phyloP scores from a whole-genome alignment of 2,888 invertebrate genomes.

The Eilema sororculum region DNA sequence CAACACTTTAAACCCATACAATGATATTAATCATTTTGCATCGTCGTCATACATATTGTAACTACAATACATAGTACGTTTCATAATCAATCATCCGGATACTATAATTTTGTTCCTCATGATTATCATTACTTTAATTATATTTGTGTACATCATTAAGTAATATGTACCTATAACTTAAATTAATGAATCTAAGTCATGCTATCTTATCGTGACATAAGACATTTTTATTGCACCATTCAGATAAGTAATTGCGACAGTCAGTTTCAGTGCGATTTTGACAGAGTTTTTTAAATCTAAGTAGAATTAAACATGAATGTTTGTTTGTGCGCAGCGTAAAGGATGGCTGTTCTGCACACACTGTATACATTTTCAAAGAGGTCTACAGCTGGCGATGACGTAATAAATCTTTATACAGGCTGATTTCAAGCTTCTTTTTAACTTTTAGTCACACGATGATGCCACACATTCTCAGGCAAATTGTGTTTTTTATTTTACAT shows the following conservation, averaged over 20 bases:
- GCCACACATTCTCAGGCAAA: no score
- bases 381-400: no score
- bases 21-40: neutral
- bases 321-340: no score
- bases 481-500: no score
- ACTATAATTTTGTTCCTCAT: neutral
- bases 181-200: neutral
- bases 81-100: constrained; percentile 4
- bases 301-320: neutral
- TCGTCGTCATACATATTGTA: neutral
- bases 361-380: no score
- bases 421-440: no score
- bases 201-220: constrained; percentile 6
- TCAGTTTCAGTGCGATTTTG: neutral
- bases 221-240: constrained; percentile 8
- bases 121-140: neutral
- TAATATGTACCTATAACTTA: neutral
- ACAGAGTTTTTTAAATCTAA: neutral
- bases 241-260: constrained; percentile 3
- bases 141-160: neutral
- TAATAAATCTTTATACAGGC: no score
- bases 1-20: no score
- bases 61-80: no score
- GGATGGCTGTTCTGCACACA: no score
- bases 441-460: no score